Evolutionary conservation across 2,797 vertebrate genomes (phyloP).

Genomic region (Acanthurus tractus): DNA sequence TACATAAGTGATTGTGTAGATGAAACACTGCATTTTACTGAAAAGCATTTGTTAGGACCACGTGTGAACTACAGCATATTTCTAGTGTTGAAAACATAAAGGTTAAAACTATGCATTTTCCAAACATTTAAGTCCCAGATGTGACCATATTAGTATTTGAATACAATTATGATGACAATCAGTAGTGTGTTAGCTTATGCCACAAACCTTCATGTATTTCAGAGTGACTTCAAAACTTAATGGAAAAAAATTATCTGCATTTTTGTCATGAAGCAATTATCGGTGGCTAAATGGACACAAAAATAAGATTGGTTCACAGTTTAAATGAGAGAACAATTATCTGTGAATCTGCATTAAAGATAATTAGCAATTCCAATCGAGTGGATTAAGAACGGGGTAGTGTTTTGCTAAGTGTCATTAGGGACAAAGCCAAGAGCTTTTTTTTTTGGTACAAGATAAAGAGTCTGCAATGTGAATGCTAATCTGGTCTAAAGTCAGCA

Average conservation of each 20-base stretch:
- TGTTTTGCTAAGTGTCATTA: conserved; percentile 74
- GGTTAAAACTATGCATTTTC: too few species aligned
- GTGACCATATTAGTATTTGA: conserved; percentile 37
- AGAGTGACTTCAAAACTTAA: conserved; percentile 49
- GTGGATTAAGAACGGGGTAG: conserved; percentile 70
- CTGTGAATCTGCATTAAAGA: conserved; percentile 73
- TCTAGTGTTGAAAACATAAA: too few species aligned
- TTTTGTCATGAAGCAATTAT: conserved; percentile 56
- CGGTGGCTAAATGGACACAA: conserved; percentile 60
- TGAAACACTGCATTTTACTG: too few species aligned
- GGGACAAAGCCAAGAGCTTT: conserved; percentile 66
- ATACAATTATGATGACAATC: conserved; percentile 35
- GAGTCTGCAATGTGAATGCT: conserved; percentile 50
- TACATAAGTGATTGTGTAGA: too few species aligned
- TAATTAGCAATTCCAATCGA: conserved; percentile 78
- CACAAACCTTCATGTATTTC: conserved; percentile 30
- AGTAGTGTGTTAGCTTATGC: conserved; percentile 26
- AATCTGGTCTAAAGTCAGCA: conserved; percentile 65
- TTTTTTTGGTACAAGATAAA: conserved; percentile 55
- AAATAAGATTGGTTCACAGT: conserved; percentile 62
- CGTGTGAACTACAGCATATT: background rate
- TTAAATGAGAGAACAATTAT: conserved; percentile 75
- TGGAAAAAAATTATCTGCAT: conserved; percentile 13
- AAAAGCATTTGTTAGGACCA: background rate
- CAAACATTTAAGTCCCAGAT: background rate